phyloP scores from a whole-genome alignment of 2,797 vertebrate species.

The Spinus pinus region DNA sequence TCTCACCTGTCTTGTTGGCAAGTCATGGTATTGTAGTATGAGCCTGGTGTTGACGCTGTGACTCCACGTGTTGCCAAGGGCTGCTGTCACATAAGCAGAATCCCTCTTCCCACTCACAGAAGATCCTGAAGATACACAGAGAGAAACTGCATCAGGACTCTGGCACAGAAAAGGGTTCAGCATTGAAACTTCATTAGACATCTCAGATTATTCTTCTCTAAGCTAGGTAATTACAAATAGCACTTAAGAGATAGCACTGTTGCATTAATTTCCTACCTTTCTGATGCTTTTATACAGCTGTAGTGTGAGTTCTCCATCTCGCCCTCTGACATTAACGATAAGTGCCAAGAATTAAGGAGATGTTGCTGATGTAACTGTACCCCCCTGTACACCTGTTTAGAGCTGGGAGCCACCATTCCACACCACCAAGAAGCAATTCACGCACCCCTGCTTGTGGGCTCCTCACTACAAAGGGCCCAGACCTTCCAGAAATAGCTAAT shows the following conservation, averaged over 20 bases:
- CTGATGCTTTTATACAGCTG: neutral
- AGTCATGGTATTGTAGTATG: constrained; percentile 77
- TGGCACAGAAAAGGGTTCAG: neutral
- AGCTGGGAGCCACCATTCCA: neutral
- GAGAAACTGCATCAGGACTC: neutral
- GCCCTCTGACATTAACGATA: neutral
- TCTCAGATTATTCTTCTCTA: neutral
- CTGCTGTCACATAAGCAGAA: constrained; percentile 77
- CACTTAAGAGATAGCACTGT: neutral
- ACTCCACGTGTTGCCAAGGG: constrained; percentile 85
- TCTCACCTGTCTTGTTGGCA: constrained; percentile 77
- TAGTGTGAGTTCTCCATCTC: neutral
- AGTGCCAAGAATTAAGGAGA: neutral
- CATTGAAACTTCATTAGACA: neutral
- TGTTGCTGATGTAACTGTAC: neutral
- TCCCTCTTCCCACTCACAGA: constrained; percentile 46
- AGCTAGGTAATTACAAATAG: neutral
- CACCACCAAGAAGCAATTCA: neutral
- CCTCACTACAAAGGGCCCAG: neutral
- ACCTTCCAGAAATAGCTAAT: neutral
- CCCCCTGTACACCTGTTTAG: neutral
- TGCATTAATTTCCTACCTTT: neutral
- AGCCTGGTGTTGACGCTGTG: constrained; percentile 84
- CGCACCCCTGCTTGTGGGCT: accelerated
- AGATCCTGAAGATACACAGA: constrained; percentile 60